These are phyloP conservation scores for Drosophila aldrichi DNA, from an alignment of 2,888 invertebrate species.

Conservation along the genomic window DNA sequence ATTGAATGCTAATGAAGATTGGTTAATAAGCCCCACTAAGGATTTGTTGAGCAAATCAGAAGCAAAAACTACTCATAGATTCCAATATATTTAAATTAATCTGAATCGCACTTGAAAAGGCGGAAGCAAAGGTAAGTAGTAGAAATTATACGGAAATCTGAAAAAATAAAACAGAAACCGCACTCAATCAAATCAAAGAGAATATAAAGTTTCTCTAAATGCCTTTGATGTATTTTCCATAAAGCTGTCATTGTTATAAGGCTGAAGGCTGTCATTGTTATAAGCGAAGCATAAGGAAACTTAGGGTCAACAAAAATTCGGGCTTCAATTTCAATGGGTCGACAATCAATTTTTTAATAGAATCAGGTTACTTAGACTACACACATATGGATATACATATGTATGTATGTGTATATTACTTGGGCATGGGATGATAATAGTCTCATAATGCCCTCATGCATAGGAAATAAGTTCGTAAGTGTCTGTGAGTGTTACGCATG, in stretches of 20 bases:
- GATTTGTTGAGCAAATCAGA: neutral
- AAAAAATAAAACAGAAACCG: neutral
- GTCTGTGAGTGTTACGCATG: constrained; percentile 4
- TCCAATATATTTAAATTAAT: neutral
- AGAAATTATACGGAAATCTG: neutral
- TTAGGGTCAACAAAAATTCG: constrained; percentile 55
- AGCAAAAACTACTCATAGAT: neutral
- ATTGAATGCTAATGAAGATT: constrained; percentile 35
- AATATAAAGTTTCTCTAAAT: neutral
- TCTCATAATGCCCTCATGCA: constrained; percentile 34
- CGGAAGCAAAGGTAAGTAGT: neutral
- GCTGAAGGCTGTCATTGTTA: constrained; percentile 48
- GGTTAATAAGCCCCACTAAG: neutral
- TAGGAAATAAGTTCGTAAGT: constrained; percentile 31
- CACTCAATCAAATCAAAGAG: neutral
- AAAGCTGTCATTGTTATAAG: constrained; percentile 44
- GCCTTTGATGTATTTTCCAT: neutral
- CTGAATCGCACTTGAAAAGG: no score
- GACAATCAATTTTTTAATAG: constrained; percentile 59
- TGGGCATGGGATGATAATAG: constrained; percentile 41
- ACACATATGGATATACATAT: constrained; percentile 8
- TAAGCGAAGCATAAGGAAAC: constrained; percentile 33
- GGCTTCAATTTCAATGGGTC: neutral
- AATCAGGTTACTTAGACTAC: neutral
- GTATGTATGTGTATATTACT: neutral